Conservation (phyloP, 2,113 vertebrate genomes). For the Haemorhous mexicanus region DNA sequence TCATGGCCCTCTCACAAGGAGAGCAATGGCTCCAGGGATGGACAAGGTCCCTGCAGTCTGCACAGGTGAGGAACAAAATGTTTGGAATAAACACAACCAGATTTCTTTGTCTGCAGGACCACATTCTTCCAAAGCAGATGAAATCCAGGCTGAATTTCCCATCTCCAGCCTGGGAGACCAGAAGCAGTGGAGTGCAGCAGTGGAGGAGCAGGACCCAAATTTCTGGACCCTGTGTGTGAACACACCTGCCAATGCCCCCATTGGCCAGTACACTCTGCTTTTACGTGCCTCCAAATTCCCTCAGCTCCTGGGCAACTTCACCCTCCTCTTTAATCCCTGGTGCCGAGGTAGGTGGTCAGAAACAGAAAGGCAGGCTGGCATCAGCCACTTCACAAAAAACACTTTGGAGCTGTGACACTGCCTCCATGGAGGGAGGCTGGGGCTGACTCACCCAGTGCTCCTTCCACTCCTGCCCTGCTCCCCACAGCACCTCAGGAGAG, state of each 20-base stretch:
- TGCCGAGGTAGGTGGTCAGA: constrained; percentile 71
- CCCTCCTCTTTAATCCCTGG: constrained; percentile 89
- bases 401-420: background rate
- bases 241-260: constrained; percentile 67
- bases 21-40: background rate
- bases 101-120: constrained; percentile 56
- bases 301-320: constrained; percentile 55
- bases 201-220: constrained; percentile 18
- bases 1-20: background rate
- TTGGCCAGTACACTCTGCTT: constrained; percentile 76
- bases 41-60: background rate
- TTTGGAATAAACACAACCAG: background rate
- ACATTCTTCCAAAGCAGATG: constrained; percentile 15
- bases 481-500: background rate
- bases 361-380: background rate
- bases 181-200: constrained; percentile 70
- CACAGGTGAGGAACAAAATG: background rate
- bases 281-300: background rate
- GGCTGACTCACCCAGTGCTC: background rate
- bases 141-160: constrained; percentile 65
- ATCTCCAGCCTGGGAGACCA: constrained; percentile 49
- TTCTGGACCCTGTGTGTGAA: constrained; percentile 68
- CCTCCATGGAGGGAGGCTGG: background rate
- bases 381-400: background rate
- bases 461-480: background rate